A percentile compares a stretch with the other conserved stretches of the same genome.
Evolutionary conservation across 2,113 vertebrate species (phyloP).

Genomic region (Paradisaea rubra): DNA sequence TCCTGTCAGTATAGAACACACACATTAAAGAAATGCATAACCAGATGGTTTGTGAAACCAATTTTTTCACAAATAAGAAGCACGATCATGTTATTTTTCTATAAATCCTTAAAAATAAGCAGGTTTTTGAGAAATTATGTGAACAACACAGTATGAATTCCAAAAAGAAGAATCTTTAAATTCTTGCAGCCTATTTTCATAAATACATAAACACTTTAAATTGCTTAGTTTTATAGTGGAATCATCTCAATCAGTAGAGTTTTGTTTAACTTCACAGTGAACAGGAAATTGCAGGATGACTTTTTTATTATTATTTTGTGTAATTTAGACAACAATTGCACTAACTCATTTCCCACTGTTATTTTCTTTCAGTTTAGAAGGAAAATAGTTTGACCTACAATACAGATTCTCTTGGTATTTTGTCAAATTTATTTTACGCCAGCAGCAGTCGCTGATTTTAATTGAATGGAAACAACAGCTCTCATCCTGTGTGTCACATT

Average conservation of each 20-base stretch:
- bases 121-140: neutral
- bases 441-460: conserved; percentile 65
- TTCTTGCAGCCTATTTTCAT: neutral
- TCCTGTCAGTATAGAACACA: neutral
- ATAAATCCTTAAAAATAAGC: neutral
- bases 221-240: neutral
- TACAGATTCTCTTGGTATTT: conserved; percentile 49
- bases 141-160: neutral
- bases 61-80: neutral
- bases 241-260: neutral
- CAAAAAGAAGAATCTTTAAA: neutral
- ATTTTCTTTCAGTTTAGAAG: conserved; percentile 38
- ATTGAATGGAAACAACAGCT: conserved; percentile 64
- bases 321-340: conserved; percentile 13
- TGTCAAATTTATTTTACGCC: conserved; percentile 51
- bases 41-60: neutral
- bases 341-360: neutral
- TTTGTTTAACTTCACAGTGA: conserved; percentile 33
- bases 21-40: neutral
- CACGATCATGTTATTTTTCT: neutral
- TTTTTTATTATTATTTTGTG: neutral
- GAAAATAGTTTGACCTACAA: conserved; percentile 50
- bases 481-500: conserved; percentile 59
- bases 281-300: neutral
- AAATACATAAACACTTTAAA: neutral